These are phyloP conservation scores for Hipparchia sbordonii DNA, from an alignment of 2,888 invertebrate genomes.

Conservation along the genomic window DNA sequence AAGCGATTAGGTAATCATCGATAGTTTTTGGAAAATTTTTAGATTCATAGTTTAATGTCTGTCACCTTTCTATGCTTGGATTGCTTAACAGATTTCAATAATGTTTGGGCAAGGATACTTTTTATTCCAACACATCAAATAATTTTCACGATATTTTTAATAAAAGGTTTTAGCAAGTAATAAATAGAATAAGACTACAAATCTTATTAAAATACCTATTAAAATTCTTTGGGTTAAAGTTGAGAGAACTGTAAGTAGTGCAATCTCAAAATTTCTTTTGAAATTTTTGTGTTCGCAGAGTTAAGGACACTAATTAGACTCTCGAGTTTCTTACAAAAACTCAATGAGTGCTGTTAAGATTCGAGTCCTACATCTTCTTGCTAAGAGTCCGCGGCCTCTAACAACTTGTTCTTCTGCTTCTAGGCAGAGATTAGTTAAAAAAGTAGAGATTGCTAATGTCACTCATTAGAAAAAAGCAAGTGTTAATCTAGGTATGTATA, in stretches of 20 bases:
- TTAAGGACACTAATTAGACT: conserved; percentile 18
- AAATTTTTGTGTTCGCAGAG: conserved; percentile 5
- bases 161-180: too few relatives aligned
- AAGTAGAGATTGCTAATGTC: too few relatives aligned
- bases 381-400: conserved; percentile 8
- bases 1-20: too few relatives aligned
- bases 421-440: neutral
- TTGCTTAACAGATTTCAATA: too few relatives aligned
- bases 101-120: too few relatives aligned
- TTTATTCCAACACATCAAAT: too few relatives aligned
- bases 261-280: conserved; percentile 14
- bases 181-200: neutral
- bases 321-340: conserved; percentile 19
- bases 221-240: conserved; percentile 6
- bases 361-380: conserved; percentile 15
- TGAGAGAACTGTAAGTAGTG: conserved; percentile 2
- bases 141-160: too few relatives aligned
- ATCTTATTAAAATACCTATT: neutral
- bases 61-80: too few relatives aligned
- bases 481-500: too few relatives aligned
- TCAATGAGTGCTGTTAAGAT: conserved; percentile 19
- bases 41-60: too few relatives aligned
- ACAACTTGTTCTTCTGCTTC: neutral
- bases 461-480: too few relatives aligned
- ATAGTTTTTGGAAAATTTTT: too few relatives aligned